phyloP scores from a whole-genome alignment of 2,797 vertebrate genomes.

The Acestrorhynchus altus region DNA sequence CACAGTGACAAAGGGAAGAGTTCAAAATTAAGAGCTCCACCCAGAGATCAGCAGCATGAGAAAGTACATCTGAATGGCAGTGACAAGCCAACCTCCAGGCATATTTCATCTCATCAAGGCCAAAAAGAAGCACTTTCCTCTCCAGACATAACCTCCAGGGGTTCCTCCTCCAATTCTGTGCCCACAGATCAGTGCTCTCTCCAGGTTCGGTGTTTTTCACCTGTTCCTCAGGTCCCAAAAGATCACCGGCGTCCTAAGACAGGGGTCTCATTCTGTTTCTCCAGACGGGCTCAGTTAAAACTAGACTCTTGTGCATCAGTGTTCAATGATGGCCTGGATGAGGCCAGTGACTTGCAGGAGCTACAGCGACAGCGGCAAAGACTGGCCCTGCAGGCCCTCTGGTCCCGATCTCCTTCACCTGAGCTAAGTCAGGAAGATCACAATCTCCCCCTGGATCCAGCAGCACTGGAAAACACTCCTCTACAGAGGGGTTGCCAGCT shows the following conservation, averaged over 20 bases:
- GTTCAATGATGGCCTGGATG: constrained; percentile 92
- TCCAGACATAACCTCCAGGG: constrained; percentile 57
- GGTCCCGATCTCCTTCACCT: constrained; percentile 54
- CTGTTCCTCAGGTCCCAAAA: constrained; percentile 38
- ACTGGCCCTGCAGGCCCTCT: constrained; percentile 58
- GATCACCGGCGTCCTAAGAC: constrained; percentile 71
- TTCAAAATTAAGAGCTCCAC: constrained; percentile 75
- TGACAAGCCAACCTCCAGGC: constrained; percentile 60
- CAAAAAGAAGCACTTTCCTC: constrained; percentile 62
- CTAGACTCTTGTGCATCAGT: constrained; percentile 95
- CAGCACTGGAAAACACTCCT: constrained; percentile 43
- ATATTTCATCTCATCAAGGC: constrained; percentile 34
- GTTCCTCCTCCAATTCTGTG: constrained; percentile 47
- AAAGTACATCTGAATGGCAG: constrained; percentile 71
- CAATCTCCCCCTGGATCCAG: constrained; percentile 45
- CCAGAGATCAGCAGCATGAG: constrained; percentile 76
- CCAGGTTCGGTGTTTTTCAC: constrained; percentile 38
- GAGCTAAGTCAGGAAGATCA: constrained; percentile 46
- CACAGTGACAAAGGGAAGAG: constrained; percentile 82
- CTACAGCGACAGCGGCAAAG: constrained; percentile 69
- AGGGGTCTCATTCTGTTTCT: constrained; percentile 97
- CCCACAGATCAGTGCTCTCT: constrained; percentile 53
- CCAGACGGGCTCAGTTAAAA: constrained; percentile 87
- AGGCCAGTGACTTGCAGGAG: constrained; percentile 82
- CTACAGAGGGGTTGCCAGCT: constrained; percentile 18